Conservation (phyloP, 2,113 vertebrate species). For the Columba livia region DNA sequence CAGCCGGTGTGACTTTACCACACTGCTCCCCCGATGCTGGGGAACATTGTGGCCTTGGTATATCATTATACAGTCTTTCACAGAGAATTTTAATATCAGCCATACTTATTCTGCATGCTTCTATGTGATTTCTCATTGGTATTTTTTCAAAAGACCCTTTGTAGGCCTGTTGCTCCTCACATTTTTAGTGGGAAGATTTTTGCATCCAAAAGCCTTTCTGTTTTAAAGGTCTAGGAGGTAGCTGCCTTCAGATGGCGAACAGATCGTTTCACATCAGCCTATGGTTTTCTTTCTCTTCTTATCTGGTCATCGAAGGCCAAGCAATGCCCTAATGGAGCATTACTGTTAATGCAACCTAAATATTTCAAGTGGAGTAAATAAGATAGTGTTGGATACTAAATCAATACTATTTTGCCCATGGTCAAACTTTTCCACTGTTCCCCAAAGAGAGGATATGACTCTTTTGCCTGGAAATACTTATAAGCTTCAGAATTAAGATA, state of each 20-base stretch:
- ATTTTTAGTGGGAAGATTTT: neutral
- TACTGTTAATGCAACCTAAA: neutral
- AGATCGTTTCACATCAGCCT: neutral
- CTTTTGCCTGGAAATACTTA: neutral
- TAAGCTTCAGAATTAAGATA: neutral
- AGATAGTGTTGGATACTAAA: rapidly evolving
- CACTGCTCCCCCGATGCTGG: neutral
- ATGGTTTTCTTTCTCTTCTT: neutral
- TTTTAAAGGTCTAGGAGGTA: neutral
- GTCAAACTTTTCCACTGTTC: neutral
- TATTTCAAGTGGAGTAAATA: neutral
- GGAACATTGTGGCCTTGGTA: rapidly evolving
- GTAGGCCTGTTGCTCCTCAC: neutral
- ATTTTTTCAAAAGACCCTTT: neutral
- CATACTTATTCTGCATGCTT: neutral
- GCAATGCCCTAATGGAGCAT: neutral
- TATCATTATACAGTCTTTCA: neutral
- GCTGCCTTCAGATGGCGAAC: neutral
- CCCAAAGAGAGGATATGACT: neutral
- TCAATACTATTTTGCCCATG: neutral
- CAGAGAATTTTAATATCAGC: neutral
- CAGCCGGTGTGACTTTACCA: neutral
- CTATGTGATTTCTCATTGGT: neutral
- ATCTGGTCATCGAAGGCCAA: neutral
- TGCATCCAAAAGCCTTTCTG: neutral